Conservation (phyloP, 2,888 invertebrate species). For the Colostygia pectinataria region DNA sequence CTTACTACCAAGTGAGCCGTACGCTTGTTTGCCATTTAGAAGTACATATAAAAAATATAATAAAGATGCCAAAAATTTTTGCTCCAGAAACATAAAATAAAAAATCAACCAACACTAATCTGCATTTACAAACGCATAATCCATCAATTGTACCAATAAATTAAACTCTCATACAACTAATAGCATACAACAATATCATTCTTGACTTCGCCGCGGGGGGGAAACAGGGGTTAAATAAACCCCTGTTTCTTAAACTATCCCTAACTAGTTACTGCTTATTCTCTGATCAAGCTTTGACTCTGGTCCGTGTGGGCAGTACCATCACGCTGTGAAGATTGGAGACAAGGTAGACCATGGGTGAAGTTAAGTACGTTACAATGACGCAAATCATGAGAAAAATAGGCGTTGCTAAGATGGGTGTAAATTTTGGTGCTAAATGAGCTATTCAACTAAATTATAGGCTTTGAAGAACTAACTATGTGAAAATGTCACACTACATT, state of each 20-base stretch:
- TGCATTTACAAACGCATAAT: slow-evolving; percentile 23
- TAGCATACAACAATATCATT: slow-evolving; percentile 57
- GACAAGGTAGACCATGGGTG: slow-evolving; percentile 30
- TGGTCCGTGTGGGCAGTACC: slow-evolving; percentile 40
- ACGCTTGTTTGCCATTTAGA: no score
- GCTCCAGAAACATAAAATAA: slow-evolving; percentile 3
- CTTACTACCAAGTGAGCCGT: no score
- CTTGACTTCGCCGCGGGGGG: slow-evolving; percentile 59
- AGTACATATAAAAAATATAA: no score
- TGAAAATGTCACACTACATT: slow-evolving; percentile 25
- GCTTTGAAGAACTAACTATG: slow-evolving; percentile 17
- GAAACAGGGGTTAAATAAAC: no score
- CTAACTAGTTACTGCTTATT: slow-evolving; percentile 7
- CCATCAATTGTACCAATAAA: slow-evolving; percentile 55
- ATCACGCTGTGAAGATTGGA: slow-evolving; percentile 63
- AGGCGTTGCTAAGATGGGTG: slow-evolving; percentile 37
- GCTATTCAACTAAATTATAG: slow-evolving; percentile 28
- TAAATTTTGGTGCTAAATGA: slow-evolving; percentile 16
- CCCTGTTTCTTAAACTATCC: slow-evolving; percentile 29
- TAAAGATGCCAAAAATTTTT: not conserved
- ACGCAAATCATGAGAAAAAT: slow-evolving; percentile 47
- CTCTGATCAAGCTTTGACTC: slow-evolving; percentile 3
- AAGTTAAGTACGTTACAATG: slow-evolving; percentile 44
- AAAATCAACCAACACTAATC: slow-evolving; percentile 18
- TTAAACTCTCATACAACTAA: slow-evolving; percentile 62